Percentiles rank a stretch among this genome's conserved stretches.
Conservation (phyloP, 2,888 invertebrate genomes). For the Drosophila parthenogenetica region DNA sequence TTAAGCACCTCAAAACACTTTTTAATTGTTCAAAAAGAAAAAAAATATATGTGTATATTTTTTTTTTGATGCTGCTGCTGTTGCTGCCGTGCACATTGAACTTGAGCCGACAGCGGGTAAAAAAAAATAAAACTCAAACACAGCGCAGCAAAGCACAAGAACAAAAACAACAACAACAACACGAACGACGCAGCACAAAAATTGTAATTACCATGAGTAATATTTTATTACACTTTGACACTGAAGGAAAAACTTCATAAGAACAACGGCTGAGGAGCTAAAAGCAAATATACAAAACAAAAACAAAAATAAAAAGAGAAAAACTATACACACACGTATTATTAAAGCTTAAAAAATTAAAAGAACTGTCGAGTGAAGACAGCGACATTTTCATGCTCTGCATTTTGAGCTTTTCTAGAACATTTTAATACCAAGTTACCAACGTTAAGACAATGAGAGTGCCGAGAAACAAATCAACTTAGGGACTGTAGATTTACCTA, state of each 20-base stretch:
- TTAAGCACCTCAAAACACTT: slow-evolving; percentile 75
- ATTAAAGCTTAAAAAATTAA: slow-evolving; percentile 1
- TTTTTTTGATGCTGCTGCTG: slow-evolving; percentile 8
- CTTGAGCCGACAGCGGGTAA: slow-evolving; percentile 70
- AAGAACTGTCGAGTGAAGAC: slow-evolving; percentile 16
- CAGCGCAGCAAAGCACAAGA: slow-evolving; percentile 10
- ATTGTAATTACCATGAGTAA: slow-evolving; percentile 80
- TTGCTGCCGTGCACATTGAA: slow-evolving; percentile 73
- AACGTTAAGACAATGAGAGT: not conserved
- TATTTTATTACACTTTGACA: slow-evolving; percentile 81
- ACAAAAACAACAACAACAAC: slow-evolving; percentile 12
- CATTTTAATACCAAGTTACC: not conserved
- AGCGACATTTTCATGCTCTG: slow-evolving; percentile 38
- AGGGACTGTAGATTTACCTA: too few species aligned
- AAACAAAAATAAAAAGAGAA: not conserved
- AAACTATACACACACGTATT: not conserved
- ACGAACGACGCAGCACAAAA: slow-evolving; percentile 52
- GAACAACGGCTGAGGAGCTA: slow-evolving; percentile 46
- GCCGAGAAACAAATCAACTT: too few species aligned
- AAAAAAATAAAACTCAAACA: slow-evolving; percentile 52
- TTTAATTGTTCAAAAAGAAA: slow-evolving; percentile 67
- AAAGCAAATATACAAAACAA: not conserved
- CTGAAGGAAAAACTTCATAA: slow-evolving; percentile 74
- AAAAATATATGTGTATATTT: slow-evolving; percentile 4
- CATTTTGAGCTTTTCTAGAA: slow-evolving; percentile 2